A percentile compares a stretch with the other conserved stretches of the same genome.
phyloP scores from a whole-genome alignment of 2,888 invertebrate genomes.

The Gnatocerus cornutus region DNA sequence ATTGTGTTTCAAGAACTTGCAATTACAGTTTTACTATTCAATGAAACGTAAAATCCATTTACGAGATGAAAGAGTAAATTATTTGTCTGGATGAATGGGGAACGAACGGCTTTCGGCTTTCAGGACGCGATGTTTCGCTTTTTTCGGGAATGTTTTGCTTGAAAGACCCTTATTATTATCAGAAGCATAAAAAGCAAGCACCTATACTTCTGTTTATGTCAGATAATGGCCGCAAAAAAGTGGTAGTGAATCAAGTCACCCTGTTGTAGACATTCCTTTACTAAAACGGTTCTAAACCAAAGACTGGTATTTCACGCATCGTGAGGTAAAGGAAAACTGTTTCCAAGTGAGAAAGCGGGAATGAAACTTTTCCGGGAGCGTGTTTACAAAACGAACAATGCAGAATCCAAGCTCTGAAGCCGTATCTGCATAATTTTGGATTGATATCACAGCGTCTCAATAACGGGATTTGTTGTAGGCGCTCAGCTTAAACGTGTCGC shows the following conservation, averaged over 20 bases:
- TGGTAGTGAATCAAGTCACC: constrained; percentile 64
- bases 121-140: constrained; percentile 20
- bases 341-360: constrained; percentile 53
- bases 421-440: constrained; percentile 35
- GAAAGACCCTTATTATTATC: constrained; percentile 26
- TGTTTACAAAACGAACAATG: constrained; percentile 51
- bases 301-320: constrained; percentile 67
- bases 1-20: constrained; percentile 55
- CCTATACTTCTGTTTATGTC: constrained; percentile 61
- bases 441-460: constrained; percentile 9
- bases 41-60: constrained; percentile 56
- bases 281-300: constrained; percentile 64
- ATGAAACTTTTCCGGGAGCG: constrained; percentile 60
- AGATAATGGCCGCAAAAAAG: constrained; percentile 63
- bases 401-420: constrained; percentile 9
- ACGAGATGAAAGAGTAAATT: constrained; percentile 54
- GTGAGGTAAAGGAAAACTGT: constrained; percentile 63
- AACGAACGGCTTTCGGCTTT: constrained; percentile 27
- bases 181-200: constrained; percentile 48
- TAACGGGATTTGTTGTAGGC: not conserved
- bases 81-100: constrained; percentile 45
- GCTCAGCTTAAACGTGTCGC: no score
- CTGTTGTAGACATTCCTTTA: constrained; percentile 61
- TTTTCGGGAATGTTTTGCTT: constrained; percentile 26
- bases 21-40: constrained; percentile 59